Evolutionary conservation across 2,797 vertebrate genomes (phyloP), one percentile per base, ranked within the genome.

Genomic region (Silurus aristotelis): DNA sequence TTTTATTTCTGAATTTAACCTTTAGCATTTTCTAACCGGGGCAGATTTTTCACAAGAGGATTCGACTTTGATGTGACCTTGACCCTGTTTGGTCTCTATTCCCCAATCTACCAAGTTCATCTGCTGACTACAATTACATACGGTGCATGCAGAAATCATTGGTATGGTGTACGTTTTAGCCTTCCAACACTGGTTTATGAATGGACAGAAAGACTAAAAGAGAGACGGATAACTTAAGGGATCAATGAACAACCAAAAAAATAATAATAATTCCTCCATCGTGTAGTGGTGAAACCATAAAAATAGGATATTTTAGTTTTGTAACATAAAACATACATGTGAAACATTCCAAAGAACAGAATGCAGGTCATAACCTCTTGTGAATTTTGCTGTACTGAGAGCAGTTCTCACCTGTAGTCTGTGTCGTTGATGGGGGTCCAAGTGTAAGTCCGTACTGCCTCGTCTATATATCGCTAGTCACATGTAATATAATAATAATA

Each of bases 371-470:
- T 0, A 27, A 56, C n/a, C 17, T 27, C 1, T 19, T 60, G 2
- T 31, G 55, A 22, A 60, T 31, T 60, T 38, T 9, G 55, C 20
- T 77, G 63, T 55, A 55, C 12, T 17, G 79, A 25, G n/a, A 1
- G n/a, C 48, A 66, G 19, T 38, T 27, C 96, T 95, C 89, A 99
- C 98, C 98, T 99, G 95, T 99, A 99, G 93, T 99, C 98, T 89
- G 98, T 98, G 84, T 96, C 97, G 82, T 97, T 96, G 90, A 99
- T 96, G 20, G 98, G 97, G 31, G 96, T 97, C 97, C 98, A 99
- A 4, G 97, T 97, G 92, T 99, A 99, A 31, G 95, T 96, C 70
- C 98, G 94, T 82, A 92, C 92, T 60, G 96, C 96, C 86, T 99
- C 97, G 5, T 99, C 98, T 76, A 99, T 96, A 93, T 99, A 99